A percentile compares a stretch with the other conserved stretches of the same genome.
phyloP scores from a whole-genome alignment of 2,113 vertebrate genomes.

The Nanorana parkeri region DNA sequence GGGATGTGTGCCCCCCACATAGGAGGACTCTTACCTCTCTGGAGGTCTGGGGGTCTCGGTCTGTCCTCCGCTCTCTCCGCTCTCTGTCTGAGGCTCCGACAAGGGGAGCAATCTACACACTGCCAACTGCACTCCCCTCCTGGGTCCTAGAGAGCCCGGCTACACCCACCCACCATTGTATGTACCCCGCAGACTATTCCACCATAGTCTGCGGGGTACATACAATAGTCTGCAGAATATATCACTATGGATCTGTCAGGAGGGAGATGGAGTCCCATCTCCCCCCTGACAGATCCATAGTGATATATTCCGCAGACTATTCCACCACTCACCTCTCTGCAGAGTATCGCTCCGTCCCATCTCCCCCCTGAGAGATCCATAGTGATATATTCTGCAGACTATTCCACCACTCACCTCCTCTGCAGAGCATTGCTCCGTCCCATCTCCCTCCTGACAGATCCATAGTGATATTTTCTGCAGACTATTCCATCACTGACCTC shows the following conservation, averaged over 20 bases:
- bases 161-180: neutral
- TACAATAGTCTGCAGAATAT: too few species aligned
- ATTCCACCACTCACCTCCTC: neutral
- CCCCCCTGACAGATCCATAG: neutral
- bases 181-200: neutral
- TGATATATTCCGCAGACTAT: neutral
- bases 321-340: neutral
- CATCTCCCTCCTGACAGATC: neutral
- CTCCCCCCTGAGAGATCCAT: neutral
- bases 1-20: neutral
- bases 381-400: neutral
- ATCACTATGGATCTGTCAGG: too few species aligned
- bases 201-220: too few species aligned
- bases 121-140: neutral
- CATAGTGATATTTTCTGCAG: neutral
- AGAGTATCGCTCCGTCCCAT: neutral
- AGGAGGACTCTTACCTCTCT: neutral
- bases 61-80: slow-evolving; percentile 12
- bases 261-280: neutral
- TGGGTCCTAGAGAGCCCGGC: slow-evolving; percentile 41
- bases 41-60: neutral
- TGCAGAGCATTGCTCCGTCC: neutral
- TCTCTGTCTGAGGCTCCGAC: slow-evolving; percentile 40
- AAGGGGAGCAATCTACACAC: slow-evolving; percentile 11
- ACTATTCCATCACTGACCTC: neutral